Evolutionary conservation across 2,888 invertebrate genomes (phyloP).

Genomic region (Ennomos erosarius): DNA sequence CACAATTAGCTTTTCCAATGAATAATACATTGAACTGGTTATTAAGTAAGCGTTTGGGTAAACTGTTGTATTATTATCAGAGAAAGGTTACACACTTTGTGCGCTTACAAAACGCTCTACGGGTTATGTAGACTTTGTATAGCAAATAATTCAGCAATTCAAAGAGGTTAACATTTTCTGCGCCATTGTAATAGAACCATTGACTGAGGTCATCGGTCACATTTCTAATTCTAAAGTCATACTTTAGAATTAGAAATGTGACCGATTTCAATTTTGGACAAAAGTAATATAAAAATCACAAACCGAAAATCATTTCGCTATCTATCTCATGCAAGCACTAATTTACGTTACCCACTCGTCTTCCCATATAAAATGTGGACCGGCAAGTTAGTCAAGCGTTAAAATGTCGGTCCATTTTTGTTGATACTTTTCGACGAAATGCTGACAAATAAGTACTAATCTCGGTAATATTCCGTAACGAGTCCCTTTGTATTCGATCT

Average conservation of each 20-base stretch:
- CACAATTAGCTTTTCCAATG: constrained; percentile 3
- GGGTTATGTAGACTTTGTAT: not conserved
- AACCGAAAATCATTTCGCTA: no score
- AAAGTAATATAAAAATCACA: no score
- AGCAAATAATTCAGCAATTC: not conserved
- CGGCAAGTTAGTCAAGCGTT: not conserved
- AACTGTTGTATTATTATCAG: constrained; percentile 17
- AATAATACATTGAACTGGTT: constrained; percentile 12
- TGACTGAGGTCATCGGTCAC: no score
- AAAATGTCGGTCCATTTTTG: constrained; percentile 5
- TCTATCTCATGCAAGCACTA: no score
- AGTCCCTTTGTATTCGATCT: constrained; percentile 29
- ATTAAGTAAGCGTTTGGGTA: constrained; percentile 14
- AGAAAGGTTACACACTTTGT: constrained; percentile 13
- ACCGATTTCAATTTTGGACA: no score
- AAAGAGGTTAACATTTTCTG: constrained; percentile 19
- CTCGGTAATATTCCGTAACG: constrained; percentile 32
- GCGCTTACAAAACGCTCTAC: constrained; percentile 8
- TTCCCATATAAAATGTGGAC: not conserved
- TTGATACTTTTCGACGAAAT: constrained; percentile 3
- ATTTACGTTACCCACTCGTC: no score
- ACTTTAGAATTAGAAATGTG: not conserved
- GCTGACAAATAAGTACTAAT: constrained; percentile 26
- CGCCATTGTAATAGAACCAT: not conserved
- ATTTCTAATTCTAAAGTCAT: no score